A percentile compares a stretch with the other conserved stretches of the same genome.
Conservation (phyloP, 2,113 vertebrate species). For the Scortum barcoo region DNA sequence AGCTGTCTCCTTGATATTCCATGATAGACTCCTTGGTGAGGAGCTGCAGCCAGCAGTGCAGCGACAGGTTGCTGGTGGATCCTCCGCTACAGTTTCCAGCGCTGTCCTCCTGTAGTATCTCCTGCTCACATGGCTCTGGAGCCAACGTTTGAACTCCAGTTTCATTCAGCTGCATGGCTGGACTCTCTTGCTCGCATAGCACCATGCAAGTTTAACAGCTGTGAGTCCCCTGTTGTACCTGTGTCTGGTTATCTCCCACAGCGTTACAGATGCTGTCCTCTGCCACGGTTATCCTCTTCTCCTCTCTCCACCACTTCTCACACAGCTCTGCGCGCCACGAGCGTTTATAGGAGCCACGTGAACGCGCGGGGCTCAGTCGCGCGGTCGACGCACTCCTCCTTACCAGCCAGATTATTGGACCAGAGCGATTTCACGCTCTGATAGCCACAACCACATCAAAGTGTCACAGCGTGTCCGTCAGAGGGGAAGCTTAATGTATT, state of each 20-base stretch:
- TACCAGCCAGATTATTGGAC: slow-evolving; percentile 41
- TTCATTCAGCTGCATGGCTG: slow-evolving; percentile 77
- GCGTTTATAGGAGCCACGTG: slow-evolving; percentile 79
- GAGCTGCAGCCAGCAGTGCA: slow-evolving; percentile 85
- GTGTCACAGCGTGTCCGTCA: slow-evolving; percentile 34
- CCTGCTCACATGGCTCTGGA: slow-evolving; percentile 75
- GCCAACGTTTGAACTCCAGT: slow-evolving; percentile 67
- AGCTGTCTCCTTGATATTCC: slow-evolving; percentile 81
- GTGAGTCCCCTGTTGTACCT: not conserved
- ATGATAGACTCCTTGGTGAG: slow-evolving; percentile 81
- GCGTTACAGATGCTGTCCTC: slow-evolving; percentile 22
- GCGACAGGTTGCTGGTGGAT: slow-evolving; percentile 77
- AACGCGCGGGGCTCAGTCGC: slow-evolving; percentile 63
- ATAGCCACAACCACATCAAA: slow-evolving; percentile 49
- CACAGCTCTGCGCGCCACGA: slow-evolving; percentile 63
- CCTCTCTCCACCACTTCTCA: slow-evolving; percentile 44
- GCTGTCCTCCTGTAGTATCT: slow-evolving; percentile 62
- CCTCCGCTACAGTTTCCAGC: slow-evolving; percentile 67
- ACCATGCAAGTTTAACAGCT: slow-evolving; percentile 12
- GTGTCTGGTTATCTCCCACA: slow-evolving; percentile 20
- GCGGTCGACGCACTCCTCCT: slow-evolving; percentile 29
- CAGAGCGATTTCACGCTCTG: slow-evolving; percentile 30
- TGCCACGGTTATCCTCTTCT: slow-evolving; percentile 17
- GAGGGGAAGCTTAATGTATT: slow-evolving; percentile 16
- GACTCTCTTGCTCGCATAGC: slow-evolving; percentile 53